These are phyloP conservation scores for Proteles cristata DNA, from an alignment of 2,113 vertebrate species.

Conservation along the genomic window DNA sequence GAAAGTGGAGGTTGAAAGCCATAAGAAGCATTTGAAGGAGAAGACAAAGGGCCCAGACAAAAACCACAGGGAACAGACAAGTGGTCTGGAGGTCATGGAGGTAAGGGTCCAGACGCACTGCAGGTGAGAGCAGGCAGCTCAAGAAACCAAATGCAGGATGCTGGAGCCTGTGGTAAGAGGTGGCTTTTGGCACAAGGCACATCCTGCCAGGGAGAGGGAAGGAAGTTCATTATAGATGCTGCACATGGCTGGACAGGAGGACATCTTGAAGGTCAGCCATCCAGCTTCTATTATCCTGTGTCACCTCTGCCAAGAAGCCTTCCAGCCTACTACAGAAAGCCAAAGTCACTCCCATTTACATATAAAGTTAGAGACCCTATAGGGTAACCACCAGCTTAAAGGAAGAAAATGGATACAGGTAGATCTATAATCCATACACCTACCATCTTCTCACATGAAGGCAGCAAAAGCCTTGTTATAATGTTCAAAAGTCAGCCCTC, in stretches of 20 bases:
- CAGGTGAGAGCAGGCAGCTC: background rate
- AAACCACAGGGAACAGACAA: background rate
- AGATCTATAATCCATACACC: background rate
- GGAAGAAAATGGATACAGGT: background rate
- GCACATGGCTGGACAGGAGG: background rate
- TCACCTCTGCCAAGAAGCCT: background rate
- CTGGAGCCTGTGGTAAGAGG: background rate
- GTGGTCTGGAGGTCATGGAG: background rate
- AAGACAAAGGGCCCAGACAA: background rate
- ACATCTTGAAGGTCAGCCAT: slow-evolving; percentile 2
- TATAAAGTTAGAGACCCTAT: background rate
- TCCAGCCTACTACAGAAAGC: background rate
- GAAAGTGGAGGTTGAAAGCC: background rate
- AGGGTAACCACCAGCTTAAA: background rate
- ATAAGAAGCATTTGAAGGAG: background rate
- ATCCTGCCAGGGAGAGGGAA: background rate
- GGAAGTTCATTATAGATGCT: background rate
- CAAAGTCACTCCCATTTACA: background rate
- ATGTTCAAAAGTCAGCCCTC: background rate
- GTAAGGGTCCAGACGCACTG: background rate
- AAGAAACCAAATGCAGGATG: background rate
- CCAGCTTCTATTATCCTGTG: background rate
- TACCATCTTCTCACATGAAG: background rate
- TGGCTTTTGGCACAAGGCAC: background rate
- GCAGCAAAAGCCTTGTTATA: background rate